Conservation (phyloP, 2,113 vertebrate species). For the Gracilinanus agilis region DNA sequence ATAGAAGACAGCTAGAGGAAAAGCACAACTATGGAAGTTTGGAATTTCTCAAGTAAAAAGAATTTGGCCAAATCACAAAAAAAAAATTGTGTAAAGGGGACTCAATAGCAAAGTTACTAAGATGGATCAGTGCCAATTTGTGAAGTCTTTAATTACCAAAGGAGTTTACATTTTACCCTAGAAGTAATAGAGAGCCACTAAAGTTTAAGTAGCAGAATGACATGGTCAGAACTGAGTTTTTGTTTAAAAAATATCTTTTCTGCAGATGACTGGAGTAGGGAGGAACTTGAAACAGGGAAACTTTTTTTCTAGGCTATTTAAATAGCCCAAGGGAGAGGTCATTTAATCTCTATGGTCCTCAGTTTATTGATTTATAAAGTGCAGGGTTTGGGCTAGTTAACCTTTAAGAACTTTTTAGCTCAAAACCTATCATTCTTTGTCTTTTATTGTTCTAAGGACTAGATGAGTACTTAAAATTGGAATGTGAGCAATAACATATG, state of each 20-base stretch:
- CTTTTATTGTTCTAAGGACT: background rate
- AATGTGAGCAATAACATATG: background rate
- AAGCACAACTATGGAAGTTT: background rate
- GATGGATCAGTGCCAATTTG: background rate
- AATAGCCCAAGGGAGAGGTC: background rate
- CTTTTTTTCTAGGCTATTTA: background rate
- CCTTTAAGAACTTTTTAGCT: background rate
- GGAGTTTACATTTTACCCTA: background rate
- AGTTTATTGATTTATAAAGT: background rate
- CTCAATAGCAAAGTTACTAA: background rate
- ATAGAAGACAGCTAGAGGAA: background rate
- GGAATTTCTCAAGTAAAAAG: background rate
- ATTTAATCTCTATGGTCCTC: background rate
- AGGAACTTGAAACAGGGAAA: background rate
- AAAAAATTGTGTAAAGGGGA: background rate
- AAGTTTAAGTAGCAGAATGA: background rate
- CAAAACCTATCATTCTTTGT: background rate
- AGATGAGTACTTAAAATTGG: background rate
- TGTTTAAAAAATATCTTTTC: background rate
- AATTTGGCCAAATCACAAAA: background rate
- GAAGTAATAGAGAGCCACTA: background rate
- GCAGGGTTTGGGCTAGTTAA: background rate
- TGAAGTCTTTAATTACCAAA: background rate
- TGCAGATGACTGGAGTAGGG: no score
- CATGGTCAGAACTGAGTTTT: background rate